Evolutionary conservation across 53 echinoderm and acorn worm species (phyloP).

Genomic region (Astropecten irregularis): DNA sequence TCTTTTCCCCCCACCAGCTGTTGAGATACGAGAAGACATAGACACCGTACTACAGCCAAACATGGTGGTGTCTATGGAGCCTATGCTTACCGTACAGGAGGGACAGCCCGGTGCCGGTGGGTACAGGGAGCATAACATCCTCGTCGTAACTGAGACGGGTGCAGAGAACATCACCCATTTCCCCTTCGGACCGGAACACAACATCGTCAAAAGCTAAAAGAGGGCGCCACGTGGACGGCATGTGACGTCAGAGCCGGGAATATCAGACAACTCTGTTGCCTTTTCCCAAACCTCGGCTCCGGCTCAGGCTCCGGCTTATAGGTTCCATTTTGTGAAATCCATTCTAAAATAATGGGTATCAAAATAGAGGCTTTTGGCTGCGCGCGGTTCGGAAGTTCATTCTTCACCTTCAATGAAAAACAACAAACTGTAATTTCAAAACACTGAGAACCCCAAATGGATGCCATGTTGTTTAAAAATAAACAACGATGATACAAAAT

Average conservation of each 20-base stretch:
- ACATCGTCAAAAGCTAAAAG: constrained; percentile 61
- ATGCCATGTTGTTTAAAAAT: too few relatives aligned
- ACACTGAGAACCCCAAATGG: too few relatives aligned
- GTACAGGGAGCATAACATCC: constrained; percentile 91
- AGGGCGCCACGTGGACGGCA: neutral
- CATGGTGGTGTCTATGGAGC: constrained; percentile 96
- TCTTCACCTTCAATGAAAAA: too few relatives aligned
- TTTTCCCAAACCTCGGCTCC: too few relatives aligned
- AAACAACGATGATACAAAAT: too few relatives aligned
- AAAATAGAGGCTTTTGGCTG: too few relatives aligned
- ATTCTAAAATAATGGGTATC: too few relatives aligned
- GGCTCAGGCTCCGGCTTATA: too few relatives aligned
- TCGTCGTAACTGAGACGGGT: constrained; percentile 78
- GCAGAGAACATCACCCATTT: constrained; percentile 82
- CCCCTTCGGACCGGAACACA: constrained; percentile 83
- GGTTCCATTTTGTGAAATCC: too few relatives aligned
- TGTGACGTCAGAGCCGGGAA: neutral
- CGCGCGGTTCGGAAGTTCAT: too few relatives aligned
- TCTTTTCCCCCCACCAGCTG: constrained; percentile 49
- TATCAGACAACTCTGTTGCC: neutral
- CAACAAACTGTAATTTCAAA: too few relatives aligned
- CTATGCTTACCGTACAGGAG: constrained; percentile 88
- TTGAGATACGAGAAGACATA: constrained; percentile 90
- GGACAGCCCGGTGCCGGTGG: constrained; percentile 85
- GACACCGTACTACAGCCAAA: constrained; percentile 86